Conservation (phyloP, 2,113 vertebrate species). For the Cranoglanis bouderius region DNA sequence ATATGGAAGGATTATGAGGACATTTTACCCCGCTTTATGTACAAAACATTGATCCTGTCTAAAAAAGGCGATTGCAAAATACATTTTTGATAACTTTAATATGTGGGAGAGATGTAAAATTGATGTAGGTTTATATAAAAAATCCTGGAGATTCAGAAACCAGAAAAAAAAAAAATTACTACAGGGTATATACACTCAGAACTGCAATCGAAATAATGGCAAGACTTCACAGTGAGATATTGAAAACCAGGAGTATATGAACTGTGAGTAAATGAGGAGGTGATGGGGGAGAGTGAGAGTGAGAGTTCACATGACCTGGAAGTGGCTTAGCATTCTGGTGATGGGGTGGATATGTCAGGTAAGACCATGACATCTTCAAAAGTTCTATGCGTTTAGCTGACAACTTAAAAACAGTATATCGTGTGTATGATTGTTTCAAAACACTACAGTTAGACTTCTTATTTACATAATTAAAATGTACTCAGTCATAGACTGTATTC, state of each 20-base stretch:
- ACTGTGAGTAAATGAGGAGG: background rate
- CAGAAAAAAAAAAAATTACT: background rate
- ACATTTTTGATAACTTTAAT: background rate
- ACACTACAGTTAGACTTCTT: too few relatives aligned
- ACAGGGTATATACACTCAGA: background rate
- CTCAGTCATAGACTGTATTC: too few relatives aligned
- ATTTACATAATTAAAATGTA: too few relatives aligned
- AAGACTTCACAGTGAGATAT: background rate
- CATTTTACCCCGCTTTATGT: background rate
- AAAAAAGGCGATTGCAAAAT: background rate
- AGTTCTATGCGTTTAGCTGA: too few relatives aligned
- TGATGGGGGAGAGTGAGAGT: background rate
- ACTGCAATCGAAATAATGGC: too few relatives aligned
- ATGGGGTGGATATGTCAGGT: background rate
- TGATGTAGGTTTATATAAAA: background rate
- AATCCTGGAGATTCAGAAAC: background rate
- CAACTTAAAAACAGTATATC: too few relatives aligned
- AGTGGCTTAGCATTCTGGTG: background rate
- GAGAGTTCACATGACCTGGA: background rate
- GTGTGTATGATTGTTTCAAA: too few relatives aligned
- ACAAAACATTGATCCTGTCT: background rate
- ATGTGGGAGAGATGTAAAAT: background rate
- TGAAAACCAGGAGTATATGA: background rate
- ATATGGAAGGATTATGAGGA: background rate
- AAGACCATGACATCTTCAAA: too few relatives aligned